Conservation (phyloP, 2,797 vertebrate species). For the Euthynnus affinis region DNA sequence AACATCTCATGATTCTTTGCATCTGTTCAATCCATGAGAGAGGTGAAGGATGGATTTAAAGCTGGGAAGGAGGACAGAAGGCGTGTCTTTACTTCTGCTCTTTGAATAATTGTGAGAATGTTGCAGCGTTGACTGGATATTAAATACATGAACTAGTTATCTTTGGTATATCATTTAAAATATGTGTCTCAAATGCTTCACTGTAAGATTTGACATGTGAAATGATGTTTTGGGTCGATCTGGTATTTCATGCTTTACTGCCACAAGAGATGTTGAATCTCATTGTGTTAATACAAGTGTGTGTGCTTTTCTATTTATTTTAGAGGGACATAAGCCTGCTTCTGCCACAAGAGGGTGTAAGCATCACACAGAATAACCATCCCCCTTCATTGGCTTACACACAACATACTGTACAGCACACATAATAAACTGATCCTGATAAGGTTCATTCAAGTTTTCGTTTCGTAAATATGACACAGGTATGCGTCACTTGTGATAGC, state of each 20-base stretch:
- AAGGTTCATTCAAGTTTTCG: too few relatives aligned
- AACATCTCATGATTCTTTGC: background rate
- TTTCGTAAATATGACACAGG: too few relatives aligned
- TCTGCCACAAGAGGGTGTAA: slow-evolving; percentile 71
- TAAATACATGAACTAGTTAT: too few relatives aligned
- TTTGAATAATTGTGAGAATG: background rate
- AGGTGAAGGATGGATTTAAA: background rate
- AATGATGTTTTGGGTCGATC: background rate
- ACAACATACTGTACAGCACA: background rate
- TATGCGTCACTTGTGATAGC: background rate
- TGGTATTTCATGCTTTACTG: background rate
- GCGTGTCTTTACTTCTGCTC: background rate
- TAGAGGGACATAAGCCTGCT: background rate
- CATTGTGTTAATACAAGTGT: background rate
- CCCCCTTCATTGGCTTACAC: background rate
- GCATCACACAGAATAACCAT: background rate
- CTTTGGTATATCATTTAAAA: too few relatives aligned
- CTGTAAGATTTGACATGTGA: background rate
- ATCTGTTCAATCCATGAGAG: background rate
- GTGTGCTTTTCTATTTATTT: background rate
- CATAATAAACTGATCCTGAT: background rate
- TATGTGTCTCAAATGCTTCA: background rate
- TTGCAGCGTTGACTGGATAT: background rate
- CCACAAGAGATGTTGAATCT: background rate
- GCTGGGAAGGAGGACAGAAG: background rate